Percentiles rank a stretch among this genome's conserved stretches.
phyloP scores from a whole-genome alignment of 2,113 vertebrate species.

The Gobius niger region DNA sequence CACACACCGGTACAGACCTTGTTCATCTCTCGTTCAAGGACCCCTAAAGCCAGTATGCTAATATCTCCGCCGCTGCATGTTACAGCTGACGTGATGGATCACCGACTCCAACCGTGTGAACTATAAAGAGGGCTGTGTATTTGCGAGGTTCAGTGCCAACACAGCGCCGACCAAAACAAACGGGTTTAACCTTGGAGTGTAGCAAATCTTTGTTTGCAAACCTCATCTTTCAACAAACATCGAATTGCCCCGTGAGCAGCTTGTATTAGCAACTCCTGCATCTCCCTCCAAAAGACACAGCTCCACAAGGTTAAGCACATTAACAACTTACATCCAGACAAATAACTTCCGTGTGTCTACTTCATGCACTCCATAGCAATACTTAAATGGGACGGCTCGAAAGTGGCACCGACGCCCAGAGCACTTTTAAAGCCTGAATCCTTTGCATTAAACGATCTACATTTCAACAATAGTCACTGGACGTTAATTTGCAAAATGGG shows the following conservation, averaged over 20 bases:
- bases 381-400: constrained; percentile 11
- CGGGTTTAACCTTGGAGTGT: constrained; percentile 58
- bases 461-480: constrained; percentile 13
- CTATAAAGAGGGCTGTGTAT: constrained; percentile 52
- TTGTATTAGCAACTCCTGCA: constrained; percentile 21
- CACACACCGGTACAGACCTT: constrained; percentile 18
- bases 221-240: constrained; percentile 28
- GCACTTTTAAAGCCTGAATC: constrained; percentile 8
- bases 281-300: constrained; percentile 12
- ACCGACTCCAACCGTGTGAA: constrained; percentile 41
- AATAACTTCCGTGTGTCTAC: constrained; percentile 22
- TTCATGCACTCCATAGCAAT: constrained; percentile 32
- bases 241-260: constrained; percentile 36
- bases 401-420: constrained; percentile 12
- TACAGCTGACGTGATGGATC: constrained; percentile 56
- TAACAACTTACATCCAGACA: constrained; percentile 37
- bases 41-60: constrained; percentile 31
- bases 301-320: constrained; percentile 39
- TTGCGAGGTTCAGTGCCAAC: constrained; percentile 55
- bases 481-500: constrained; percentile 17
- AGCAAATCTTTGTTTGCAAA: constrained; percentile 15
- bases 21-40: constrained; percentile 34
- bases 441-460: constrained; percentile 15
- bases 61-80: constrained; percentile 25
- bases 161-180: constrained; percentile 57